phyloP scores from a whole-genome alignment of 2,797 vertebrate genomes.

The Pseudochromis fuscus region DNA sequence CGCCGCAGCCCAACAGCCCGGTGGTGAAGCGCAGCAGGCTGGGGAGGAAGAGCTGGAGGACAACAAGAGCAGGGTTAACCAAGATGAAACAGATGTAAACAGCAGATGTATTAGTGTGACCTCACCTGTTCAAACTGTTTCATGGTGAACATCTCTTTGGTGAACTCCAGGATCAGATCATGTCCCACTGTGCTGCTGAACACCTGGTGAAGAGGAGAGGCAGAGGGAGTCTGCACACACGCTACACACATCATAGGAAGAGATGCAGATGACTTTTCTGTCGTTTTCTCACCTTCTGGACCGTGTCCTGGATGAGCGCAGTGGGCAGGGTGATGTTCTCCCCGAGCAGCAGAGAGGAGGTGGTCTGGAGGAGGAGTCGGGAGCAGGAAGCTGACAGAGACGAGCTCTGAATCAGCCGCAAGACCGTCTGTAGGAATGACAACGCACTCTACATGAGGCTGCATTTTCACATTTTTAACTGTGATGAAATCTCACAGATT shows the following conservation, averaged over 20 bases:
- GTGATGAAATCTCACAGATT: rapidly evolving
- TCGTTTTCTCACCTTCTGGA: conserved; percentile 87
- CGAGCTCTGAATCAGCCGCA: conserved; percentile 81
- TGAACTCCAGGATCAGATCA: conserved; percentile 89
- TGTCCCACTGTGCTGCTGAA: conserved; percentile 86
- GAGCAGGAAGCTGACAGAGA: conserved; percentile 85
- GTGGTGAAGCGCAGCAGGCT: conserved; percentile 89
- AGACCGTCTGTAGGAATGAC: conserved; percentile 79
- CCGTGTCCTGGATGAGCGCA: conserved; percentile 82
- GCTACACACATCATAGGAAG: no score
- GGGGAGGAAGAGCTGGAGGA: conserved; percentile 91
- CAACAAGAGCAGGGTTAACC: background rate
- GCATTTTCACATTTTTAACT: rapidly evolving
- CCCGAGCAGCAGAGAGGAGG: conserved; percentile 89
- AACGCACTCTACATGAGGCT: background rate
- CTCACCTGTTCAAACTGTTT: conserved; percentile 94
- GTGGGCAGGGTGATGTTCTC: conserved; percentile 87
- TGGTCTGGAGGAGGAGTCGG: conserved; percentile 86
- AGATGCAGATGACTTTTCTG: no score
- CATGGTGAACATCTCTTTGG: conserved; percentile 93
- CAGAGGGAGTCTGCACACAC: background rate
- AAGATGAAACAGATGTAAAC: background rate
- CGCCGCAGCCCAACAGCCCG: conserved; percentile 79
- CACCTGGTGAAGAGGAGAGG: conserved; percentile 79
- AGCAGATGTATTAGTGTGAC: rapidly evolving